These are phyloP conservation scores for Gryllus longicercus DNA, from an alignment of 2,888 invertebrate species.

Conservation along the genomic window DNA sequence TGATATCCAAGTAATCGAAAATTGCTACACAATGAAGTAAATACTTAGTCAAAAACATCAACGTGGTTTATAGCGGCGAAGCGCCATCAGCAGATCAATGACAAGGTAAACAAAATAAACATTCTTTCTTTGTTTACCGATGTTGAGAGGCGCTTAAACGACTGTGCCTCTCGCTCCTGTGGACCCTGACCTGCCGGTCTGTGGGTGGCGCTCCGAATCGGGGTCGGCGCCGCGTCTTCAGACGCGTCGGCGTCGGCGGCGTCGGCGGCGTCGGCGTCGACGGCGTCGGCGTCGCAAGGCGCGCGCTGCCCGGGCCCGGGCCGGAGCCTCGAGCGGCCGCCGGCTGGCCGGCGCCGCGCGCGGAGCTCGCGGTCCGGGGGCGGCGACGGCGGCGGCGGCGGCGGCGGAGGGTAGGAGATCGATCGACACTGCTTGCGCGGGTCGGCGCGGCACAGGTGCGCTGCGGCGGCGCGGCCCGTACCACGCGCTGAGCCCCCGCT, in stretches of 20 bases:
- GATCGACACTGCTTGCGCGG: not conserved
- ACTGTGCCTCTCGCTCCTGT: no score
- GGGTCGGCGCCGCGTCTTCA: no score
- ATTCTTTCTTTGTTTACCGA: no score
- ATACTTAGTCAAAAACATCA: no score
- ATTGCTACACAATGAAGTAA: no score
- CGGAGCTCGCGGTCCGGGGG: not conserved
- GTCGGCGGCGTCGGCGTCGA: not conserved
- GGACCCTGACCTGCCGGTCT: no score
- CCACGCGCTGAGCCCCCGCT: not conserved
- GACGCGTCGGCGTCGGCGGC: not conserved
- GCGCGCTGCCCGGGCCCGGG: not conserved
- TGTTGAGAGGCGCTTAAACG: no score
- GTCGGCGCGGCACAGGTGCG: slow-evolving; percentile 7
- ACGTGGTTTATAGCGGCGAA: no score
- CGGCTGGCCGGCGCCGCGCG: not conserved
- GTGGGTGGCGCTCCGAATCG: no score
- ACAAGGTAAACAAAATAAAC: no score
- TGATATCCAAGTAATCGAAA: no score
- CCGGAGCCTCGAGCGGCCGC: not conserved
- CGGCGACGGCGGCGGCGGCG: not conserved
- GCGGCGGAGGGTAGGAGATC: not conserved
- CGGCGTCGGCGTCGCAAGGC: not conserved
- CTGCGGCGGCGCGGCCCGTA: not conserved
- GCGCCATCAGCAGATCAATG: no score